phyloP scores from a whole-genome alignment of 2,113 vertebrate species.

The Upupa epops region DNA sequence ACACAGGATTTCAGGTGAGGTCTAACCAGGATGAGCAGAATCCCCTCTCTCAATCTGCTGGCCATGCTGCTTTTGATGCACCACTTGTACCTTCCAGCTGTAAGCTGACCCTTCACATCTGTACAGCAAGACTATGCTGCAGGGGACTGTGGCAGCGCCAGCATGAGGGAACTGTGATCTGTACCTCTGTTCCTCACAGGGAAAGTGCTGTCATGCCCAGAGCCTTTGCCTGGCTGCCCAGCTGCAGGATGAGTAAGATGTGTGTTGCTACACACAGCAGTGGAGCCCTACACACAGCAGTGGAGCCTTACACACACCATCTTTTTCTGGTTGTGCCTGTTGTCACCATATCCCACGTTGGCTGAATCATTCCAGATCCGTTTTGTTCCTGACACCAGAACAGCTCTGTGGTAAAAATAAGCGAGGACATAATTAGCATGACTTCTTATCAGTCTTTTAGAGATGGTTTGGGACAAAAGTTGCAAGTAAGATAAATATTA shows the following conservation, averaged over 20 bases:
- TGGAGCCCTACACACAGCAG: not conserved
- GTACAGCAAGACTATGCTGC: not conserved
- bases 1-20: too few species aligned
- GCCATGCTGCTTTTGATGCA: too few species aligned
- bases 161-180: rapidly evolving
- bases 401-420: not conserved
- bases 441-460: not conserved
- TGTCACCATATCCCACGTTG: not conserved
- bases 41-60: too few species aligned
- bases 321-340: not conserved
- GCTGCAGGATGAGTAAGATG: too few species aligned
- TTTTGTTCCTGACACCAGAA: not conserved
- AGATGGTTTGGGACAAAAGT: not conserved
- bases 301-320: not conserved
- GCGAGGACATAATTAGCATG: not conserved
- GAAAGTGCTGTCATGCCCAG: not conserved
- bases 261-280: not conserved
- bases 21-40: too few species aligned
- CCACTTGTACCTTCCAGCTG: not conserved
- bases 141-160: not conserved
- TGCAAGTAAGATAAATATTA: not conserved
- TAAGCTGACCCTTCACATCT: rapidly evolving
- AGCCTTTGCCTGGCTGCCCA: not conserved
- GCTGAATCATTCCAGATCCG: not conserved
- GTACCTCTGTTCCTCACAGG: not conserved